These are phyloP conservation scores for Parasteatoda lunata DNA, from an alignment of 2,888 invertebrate genomes.

Conservation along the genomic window DNA sequence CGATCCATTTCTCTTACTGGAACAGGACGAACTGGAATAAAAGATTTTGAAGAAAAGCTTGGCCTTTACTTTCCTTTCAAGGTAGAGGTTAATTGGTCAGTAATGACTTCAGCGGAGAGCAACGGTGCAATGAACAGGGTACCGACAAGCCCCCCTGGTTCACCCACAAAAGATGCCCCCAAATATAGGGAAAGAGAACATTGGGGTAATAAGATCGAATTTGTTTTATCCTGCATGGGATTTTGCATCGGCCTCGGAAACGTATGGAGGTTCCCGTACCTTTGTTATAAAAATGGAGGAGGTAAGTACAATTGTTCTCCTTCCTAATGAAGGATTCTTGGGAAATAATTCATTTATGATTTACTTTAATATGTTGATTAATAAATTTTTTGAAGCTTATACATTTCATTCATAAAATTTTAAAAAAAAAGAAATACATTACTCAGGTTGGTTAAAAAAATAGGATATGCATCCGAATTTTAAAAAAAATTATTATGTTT, in stretches of 20 bases:
- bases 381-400: no score
- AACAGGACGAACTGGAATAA: not conserved
- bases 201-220: constrained; percentile 71
- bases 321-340: no score
- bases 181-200: constrained; percentile 69
- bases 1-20: not conserved
- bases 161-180: constrained; percentile 47
- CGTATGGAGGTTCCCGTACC: constrained; percentile 70
- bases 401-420: no score
- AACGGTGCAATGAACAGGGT: constrained; percentile 35
- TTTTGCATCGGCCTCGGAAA: constrained; percentile 71
- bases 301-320: constrained; percentile 53
- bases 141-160: constrained; percentile 51
- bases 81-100: not conserved
- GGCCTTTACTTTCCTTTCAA: not conserved
- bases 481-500: no score
- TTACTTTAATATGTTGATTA: no score
- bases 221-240: constrained; percentile 70
- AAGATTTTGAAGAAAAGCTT: not conserved
- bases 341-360: no score
- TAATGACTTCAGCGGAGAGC: constrained; percentile 42
- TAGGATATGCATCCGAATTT: no score
- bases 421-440: no score
- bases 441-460: no score
- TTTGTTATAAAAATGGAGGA: constrained; percentile 70